Base-by-base conservation (phyloP, 2,797 vertebrate species). In the Alectoris magna region DNA sequence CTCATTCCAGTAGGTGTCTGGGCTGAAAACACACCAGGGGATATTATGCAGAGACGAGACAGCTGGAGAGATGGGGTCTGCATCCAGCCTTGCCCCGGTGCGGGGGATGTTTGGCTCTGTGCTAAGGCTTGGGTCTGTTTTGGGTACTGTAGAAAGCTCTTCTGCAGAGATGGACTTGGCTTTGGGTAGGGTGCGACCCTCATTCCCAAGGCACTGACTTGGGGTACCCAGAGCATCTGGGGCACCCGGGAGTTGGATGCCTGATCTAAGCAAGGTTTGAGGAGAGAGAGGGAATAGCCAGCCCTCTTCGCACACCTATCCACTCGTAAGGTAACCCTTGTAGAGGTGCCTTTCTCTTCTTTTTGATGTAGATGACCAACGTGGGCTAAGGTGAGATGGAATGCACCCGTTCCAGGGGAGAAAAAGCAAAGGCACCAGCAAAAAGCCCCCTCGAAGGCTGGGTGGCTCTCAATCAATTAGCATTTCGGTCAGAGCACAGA, bases 11-110 rank as follows among this genome's bases (percentile, higher is more conserved):
- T 68, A 84, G 86, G 84, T 85, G 58, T 83, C 85, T 14, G 23
- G 73, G 67, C 92, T 94, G 72, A 88, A 96, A 96, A 72, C 83
- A 77, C 56, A 22, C 9, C 13, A 3, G 84, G 62, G 38, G 43
- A 4, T 62, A 90, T 85, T 75, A 43, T 80, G 17, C 22, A 48
- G 83, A 53, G 76, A n/a, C 15, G 10, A 89, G 70, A 51, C 78
- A 76, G 73, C 80, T 86, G 76, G 72, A 73, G 53, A 90, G 82
- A 38, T 29, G 63, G 83, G 16, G 51, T 70, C 87, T 43, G n/a
- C 36, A 60, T 43, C 85, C 92, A 94, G 3, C 38, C 17, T 63
- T 67, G 67, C 22, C 64, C 27, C 11, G 27, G 63, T 7, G 4
- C 0, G 0, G 17, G 29, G 14, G 19, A 3, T 27, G 31, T 2